Conservation (phyloP, 2,888 invertebrate species). For the Lasiommata megera region DNA sequence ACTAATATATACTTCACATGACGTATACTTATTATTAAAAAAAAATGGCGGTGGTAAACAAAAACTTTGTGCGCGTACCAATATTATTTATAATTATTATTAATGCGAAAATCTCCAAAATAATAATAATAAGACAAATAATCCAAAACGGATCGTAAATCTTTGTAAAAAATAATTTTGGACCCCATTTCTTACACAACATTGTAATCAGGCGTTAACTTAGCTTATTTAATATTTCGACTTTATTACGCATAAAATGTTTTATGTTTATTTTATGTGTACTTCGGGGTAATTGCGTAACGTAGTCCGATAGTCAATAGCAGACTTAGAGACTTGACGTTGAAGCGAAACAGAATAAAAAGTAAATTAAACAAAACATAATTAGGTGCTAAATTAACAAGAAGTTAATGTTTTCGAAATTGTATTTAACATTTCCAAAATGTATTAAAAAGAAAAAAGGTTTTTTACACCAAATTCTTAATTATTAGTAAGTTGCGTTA, state of each 20-base stretch:
- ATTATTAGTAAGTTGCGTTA: no score
- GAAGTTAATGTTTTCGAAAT: no score
- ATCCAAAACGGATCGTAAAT: conserved; percentile 15
- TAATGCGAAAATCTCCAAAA: background rate
- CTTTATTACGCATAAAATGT: background rate
- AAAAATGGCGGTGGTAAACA: background rate
- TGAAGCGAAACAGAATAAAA: no score
- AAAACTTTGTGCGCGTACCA: background rate
- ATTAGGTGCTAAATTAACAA: no score
- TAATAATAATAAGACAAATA: background rate
- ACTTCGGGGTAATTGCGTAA: no score
- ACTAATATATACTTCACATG: no score
- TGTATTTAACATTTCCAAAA: no score
- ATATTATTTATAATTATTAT: background rate
- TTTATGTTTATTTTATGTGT: background rate
- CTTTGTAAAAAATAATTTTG: conserved; percentile 26
- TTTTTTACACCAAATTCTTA: no score
- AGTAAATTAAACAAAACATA: no score
- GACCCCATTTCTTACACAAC: conserved; percentile 24
- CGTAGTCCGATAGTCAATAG: background rate
- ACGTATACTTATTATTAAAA: no score
- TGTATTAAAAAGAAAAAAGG: no score
- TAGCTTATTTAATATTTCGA: conserved; percentile 1
- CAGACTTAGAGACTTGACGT: no score
- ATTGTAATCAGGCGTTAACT: background rate